Evolutionary conservation across 2,888 invertebrate species (phyloP), one percentile per base, ranked within the genome.

Genomic region (Nymphalis polychloros): DNA sequence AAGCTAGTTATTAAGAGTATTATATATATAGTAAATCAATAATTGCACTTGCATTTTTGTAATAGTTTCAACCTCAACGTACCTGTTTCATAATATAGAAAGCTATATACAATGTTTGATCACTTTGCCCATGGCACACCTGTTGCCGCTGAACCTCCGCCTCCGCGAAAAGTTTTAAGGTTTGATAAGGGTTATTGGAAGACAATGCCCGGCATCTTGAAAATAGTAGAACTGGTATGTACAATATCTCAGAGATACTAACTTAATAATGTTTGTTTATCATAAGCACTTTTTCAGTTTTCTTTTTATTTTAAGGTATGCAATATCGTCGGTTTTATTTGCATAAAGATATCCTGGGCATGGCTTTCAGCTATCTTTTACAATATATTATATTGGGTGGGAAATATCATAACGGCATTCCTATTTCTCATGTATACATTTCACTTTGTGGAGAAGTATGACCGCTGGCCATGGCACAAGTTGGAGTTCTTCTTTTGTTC

Each of bases 391-490:
- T 94, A 97, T 49, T 96, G 97, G 95, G 92, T 94, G 16, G 97
- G 95, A 5, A 96, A 97, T 79, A 96, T 97, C 93, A 93, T 97
- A 73, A 96, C 97, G 0, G 93, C 94, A 2, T 93, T 96, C 67
- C 86, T 98, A 31, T 88, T 98, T 19, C 91, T 94, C 0, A 93
- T 96, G 72, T 98, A 98, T 84, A 82, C 96, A 53, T 96, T 97
- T 84, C 97, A 97, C 84, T 92, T 97, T 10, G 94, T 97, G 64
- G 98, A 98, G 87, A 96, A 96, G 82, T 94, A 95, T 74, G 95
- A 95, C 81, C 94, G 93, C 78, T 94, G 97, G 79, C 97, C 97
- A 0, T 98, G 98, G 97, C 88, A 97, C 50, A 96, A 96, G 85
- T 94, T 95, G 75, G 97, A 98, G 89, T 94, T 97, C 76, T 90